A percentile compares a stretch with the other conserved stretches of the same genome.
These are phyloP conservation scores for Melieria picta DNA, from an alignment of 2,888 invertebrate species.

Conservation along the genomic window DNA sequence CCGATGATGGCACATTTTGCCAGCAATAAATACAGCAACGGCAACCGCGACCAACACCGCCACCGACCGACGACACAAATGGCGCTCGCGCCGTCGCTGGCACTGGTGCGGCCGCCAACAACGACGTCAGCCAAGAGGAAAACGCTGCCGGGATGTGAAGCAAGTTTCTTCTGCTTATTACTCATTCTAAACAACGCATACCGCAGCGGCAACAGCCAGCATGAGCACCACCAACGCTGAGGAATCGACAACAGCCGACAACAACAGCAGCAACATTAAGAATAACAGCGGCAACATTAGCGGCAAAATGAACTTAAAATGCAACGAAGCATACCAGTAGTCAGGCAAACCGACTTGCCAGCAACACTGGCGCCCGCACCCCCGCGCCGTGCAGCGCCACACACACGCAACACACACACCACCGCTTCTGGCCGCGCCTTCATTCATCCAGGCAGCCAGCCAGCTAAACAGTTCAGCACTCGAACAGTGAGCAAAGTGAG, in stretches of 20 bases:
- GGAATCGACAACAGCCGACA: too few species aligned
- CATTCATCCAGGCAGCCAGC: neutral
- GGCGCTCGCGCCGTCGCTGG: too few species aligned
- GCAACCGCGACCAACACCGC: conserved; percentile 5
- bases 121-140: too few species aligned
- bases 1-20: conserved; percentile 10
- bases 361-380: neutral
- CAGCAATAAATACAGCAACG: conserved; percentile 9
- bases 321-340: conserved; percentile 55
- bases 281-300: conserved; percentile 38
- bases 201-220: conserved; percentile 10
- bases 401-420: conserved; percentile 11
- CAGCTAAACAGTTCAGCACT: neutral
- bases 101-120: too few species aligned
- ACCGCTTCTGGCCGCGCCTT: neutral
- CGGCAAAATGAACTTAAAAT: conserved; percentile 57
- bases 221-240: neutral
- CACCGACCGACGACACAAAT: neutral
- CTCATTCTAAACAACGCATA: conserved; percentile 8
- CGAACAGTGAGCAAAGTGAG: neutral
- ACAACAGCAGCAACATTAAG: conserved; percentile 2
- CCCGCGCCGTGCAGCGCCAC: conserved; percentile 12
- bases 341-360: conserved; percentile 19
- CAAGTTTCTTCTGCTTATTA: neutral
- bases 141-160: too few species aligned